Percentiles rank a stretch among this genome's conserved stretches.
These are phyloP conservation scores for Drosophila mojavensis DNA, from an alignment of 1,140 invertebrate genomes.

Conservation along the genomic window DNA sequence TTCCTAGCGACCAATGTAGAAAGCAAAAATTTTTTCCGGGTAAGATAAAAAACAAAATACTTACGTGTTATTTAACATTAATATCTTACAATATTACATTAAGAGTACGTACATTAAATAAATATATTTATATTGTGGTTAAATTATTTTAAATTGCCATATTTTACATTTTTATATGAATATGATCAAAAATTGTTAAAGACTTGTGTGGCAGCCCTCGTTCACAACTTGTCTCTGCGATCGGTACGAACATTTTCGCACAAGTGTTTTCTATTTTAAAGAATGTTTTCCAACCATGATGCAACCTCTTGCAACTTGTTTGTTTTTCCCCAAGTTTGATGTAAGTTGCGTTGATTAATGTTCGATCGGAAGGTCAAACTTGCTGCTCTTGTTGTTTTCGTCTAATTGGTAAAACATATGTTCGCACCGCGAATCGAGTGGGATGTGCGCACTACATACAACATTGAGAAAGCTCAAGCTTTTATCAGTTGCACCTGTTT, in stretches of 20 bases:
- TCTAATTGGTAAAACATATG: not conserved
- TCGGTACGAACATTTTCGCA: not conserved
- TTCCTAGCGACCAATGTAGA: constrained; percentile 89
- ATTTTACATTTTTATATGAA: too few species aligned
- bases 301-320: constrained; percentile 3
- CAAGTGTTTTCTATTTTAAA: not conserved
- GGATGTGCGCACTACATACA: not conserved
- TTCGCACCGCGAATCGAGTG: not conserved
- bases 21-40: constrained; percentile 92
- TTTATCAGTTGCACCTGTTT: too few species aligned
- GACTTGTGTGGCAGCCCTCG: not conserved
- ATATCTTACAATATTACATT: too few species aligned
- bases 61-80: too few species aligned
- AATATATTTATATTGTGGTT: too few species aligned
- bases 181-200: too few species aligned
- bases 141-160: too few species aligned
- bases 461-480: not conserved
- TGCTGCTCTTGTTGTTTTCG: not conserved
- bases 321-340: not conserved
- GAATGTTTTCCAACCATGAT: not conserved
- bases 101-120: not conserved
- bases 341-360: constrained; percentile 3
- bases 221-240: not conserved
- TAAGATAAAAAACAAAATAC: constrained; percentile 84
- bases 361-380: constrained; percentile 4